phyloP scores from a whole-genome alignment of 1,140 invertebrate genomes.

The Brachionus calyciflorus region DNA sequence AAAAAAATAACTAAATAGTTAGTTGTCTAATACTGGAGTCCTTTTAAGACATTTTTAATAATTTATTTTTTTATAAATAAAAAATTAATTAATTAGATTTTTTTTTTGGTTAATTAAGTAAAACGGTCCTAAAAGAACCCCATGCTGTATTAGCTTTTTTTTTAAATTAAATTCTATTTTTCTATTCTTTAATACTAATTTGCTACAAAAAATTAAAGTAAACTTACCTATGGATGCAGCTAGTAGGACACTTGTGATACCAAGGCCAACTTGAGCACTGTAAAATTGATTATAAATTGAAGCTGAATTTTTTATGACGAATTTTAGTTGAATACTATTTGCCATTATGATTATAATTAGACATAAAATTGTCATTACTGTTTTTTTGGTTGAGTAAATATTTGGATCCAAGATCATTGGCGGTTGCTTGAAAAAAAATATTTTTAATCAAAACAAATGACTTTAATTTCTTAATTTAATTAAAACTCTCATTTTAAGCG shows the following conservation, averaged over 20 bases:
- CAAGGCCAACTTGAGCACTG: slow-evolving; percentile 40
- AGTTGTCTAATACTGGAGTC: slow-evolving; percentile 12
- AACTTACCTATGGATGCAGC: slow-evolving; percentile 42
- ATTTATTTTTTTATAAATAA: background rate
- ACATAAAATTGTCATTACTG: slow-evolving; percentile 46
- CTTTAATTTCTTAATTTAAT: background rate
- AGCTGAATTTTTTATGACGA: slow-evolving; percentile 39
- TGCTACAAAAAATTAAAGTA: too few species aligned
- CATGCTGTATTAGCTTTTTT: slow-evolving; percentile 27
- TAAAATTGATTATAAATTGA: slow-evolving; percentile 32
- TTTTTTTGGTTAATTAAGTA: background rate
- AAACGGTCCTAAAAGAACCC: slow-evolving; percentile 23
- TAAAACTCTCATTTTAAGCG: too few species aligned
- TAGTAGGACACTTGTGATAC: slow-evolving; percentile 38
- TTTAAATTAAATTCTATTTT: background rate
- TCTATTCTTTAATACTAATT: background rate
- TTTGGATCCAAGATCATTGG: slow-evolving; percentile 11
- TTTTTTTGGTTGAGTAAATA: slow-evolving; percentile 42
- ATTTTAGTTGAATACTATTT: slow-evolving; percentile 41
- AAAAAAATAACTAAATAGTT: background rate
- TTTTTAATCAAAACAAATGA: background rate
- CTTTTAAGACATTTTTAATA: background rate
- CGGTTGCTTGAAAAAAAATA: slow-evolving; percentile 17
- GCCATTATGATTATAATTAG: slow-evolving; percentile 44
- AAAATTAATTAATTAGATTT: slow-evolving; percentile 38